A percentile compares a stretch with the other conserved stretches of the same genome.
phyloP scores from a whole-genome alignment of 2,113 vertebrate genomes.

The Corythaeola cristata region DNA sequence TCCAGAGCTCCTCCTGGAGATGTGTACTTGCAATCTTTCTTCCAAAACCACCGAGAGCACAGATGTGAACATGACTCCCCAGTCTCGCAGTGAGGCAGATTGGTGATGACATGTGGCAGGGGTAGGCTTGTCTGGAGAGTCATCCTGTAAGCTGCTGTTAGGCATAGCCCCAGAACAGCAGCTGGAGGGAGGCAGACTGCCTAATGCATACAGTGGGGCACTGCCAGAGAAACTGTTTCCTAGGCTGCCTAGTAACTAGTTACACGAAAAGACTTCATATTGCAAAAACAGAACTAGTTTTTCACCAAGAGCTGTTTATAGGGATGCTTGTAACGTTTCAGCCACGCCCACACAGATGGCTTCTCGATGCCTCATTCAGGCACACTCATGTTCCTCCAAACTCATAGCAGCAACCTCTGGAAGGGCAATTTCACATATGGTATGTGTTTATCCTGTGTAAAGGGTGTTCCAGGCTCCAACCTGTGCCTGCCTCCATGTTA shows the following conservation, averaged over 20 bases:
- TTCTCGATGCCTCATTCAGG: not conserved
- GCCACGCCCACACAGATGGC: not conserved
- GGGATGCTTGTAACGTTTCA: not conserved
- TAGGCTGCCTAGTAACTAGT: constrained; percentile 26
- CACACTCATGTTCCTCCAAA: not conserved
- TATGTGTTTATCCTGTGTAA: not conserved
- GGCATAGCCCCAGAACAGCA: not conserved
- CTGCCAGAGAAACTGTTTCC: not conserved
- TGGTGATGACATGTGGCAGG: not conserved
- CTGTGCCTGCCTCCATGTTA: not conserved
- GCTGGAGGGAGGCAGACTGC: not conserved
- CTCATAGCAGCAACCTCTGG: not conserved
- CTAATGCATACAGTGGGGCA: not conserved
- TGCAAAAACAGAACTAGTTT: not conserved
- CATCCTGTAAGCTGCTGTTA: not conserved
- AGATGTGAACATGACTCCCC: not conserved
- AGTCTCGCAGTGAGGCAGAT: not conserved
- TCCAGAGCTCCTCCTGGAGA: constrained; percentile 3
- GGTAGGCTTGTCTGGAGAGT: not conserved
- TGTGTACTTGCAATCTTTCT: not conserved
- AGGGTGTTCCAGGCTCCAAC: not conserved
- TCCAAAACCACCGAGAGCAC: not conserved
- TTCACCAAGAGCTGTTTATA: not conserved
- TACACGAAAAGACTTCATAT: not conserved
- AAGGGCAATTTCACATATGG: not conserved